These are phyloP conservation scores for Caenorhabditis doughertyi DNA, from an alignment of 2,888 invertebrate species.

Conservation along the genomic window DNA sequence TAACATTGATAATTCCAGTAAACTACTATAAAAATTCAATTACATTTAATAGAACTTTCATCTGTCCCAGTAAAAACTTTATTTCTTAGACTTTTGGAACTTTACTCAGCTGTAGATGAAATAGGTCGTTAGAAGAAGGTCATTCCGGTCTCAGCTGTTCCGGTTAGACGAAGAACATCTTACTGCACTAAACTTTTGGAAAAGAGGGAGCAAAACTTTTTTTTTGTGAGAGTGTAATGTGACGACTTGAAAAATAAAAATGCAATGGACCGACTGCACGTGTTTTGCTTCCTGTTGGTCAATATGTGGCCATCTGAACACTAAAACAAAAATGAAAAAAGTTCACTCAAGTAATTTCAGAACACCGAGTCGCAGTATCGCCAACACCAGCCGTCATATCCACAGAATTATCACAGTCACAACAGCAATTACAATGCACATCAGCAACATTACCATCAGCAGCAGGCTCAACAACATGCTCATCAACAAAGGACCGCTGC, in stretches of 20 bases:
- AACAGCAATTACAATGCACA: conserved; percentile 40
- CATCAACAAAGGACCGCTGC: conserved; percentile 21
- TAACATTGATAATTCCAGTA: too few relatives aligned
- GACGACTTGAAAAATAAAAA: not conserved
- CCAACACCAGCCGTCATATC: conserved; percentile 52
- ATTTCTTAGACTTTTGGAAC: not conserved
- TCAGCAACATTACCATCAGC: conserved; percentile 52
- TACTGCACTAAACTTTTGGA: conserved; percentile 5
- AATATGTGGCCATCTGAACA: not conserved
- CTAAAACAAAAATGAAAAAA: not conserved
- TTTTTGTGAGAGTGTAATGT: not conserved
- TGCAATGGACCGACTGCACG: not conserved
- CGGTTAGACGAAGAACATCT: not conserved
- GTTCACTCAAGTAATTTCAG: conserved; percentile 21
- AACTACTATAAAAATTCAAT: too few relatives aligned
- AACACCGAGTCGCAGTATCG: conserved; percentile 55
- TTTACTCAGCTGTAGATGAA: not conserved
- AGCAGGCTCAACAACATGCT: conserved; percentile 36
- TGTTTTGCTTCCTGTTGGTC: conserved; percentile 8
- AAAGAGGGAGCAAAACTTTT: not conserved
- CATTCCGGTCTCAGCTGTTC: not conserved
- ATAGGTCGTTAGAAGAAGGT: not conserved
- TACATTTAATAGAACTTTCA: too few relatives aligned
- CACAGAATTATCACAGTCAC: conserved; percentile 39
- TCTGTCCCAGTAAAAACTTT: too few relatives aligned